Base-by-base conservation (phyloP, 2,888 invertebrate genomes). In the Orthosia gothica region DNA sequence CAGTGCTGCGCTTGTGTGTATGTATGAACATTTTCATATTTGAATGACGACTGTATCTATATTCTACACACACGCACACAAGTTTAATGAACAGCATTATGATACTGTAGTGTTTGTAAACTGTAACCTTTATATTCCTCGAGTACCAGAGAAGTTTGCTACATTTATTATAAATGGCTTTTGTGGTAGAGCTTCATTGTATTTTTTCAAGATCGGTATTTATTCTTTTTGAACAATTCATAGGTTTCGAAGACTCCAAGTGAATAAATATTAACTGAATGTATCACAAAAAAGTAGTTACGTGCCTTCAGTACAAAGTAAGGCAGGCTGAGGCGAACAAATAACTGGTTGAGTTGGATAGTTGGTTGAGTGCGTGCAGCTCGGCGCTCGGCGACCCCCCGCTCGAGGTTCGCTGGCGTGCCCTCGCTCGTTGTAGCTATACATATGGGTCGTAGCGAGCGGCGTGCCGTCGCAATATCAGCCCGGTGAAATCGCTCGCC, bases 401-500 rank as follows among this genome's bases (percentile, higher is more conserved):
- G 94, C 93, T 93, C 92, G 92, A 91, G 90, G 89, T 89, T 89
- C 87, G 87, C 85, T 91, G 92, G 93, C 94, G 92, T 94, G 94
- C 95, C 95, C 94, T 94, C 94, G 94, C 92, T 92, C 89, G 90
- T 88, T 88, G 91, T 93, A 93, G 94, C 92, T 95, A 95, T 95
- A 95, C 94, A 93, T 95, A 94, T 95, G 94, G 94, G 94, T 93
- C 93, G 94, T 93, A 93, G 93, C 91, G 92, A 93, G 90, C 93
- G 92, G 93, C 94, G 93, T 94, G 94, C 95, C 95, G 94, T 94
- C 95, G 95, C 95, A 95, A 95, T 96, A 96, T 96, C 95, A 95
- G 95, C 95, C 95, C 96, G 95, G 96, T 96, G 96, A 96, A 96
- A 96, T 96, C 96, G 95, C 95, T 94, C 95, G 95, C 94, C 95